phyloP scores from a whole-genome alignment of 2,888 invertebrate species.

The Himalopsyche tibetana region DNA sequence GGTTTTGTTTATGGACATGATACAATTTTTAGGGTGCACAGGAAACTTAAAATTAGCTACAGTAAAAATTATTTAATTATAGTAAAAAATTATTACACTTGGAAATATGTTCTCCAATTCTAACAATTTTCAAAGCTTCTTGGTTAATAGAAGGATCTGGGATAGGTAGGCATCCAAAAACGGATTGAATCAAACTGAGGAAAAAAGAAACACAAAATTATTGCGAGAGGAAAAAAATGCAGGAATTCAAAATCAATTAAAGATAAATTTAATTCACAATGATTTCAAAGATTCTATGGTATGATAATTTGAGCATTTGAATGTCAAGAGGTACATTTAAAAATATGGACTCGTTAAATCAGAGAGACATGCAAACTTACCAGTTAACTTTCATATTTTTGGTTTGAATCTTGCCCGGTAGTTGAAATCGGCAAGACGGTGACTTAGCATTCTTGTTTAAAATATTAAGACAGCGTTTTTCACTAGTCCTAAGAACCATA shows the following conservation, averaged over 20 bases:
- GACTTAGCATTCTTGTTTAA: conserved; percentile 80
- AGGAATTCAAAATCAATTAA: too few species aligned
- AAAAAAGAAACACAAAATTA: conserved; percentile 18
- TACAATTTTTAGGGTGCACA: background rate
- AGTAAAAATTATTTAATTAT: background rate
- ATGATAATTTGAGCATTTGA: too few species aligned
- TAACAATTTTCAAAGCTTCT: conserved; percentile 83
- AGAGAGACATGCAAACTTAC: conserved; percentile 71
- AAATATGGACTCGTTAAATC: background rate
- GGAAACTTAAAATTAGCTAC: background rate
- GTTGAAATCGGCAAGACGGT: conserved; percentile 81
- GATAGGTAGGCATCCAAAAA: conserved; percentile 82
- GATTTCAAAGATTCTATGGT: too few species aligned
- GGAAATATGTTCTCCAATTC: conserved; percentile 81
- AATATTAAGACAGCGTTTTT: conserved; percentile 82
- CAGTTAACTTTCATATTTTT: conserved; percentile 87
- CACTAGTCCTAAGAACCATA: conserved; percentile 82
- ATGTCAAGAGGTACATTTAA: too few species aligned
- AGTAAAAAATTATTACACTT: conserved; percentile 77
- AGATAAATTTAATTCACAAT: too few species aligned
- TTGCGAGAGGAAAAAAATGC: background rate
- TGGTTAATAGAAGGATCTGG: conserved; percentile 82
- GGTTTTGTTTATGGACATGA: background rate
- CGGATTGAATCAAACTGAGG: conserved; percentile 84
- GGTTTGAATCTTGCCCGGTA: conserved; percentile 83